Evolutionary conservation across 1,140 invertebrate species (phyloP), one percentile per base, ranked within the genome.

Genomic region (Drosophila kikkawai): DNA sequence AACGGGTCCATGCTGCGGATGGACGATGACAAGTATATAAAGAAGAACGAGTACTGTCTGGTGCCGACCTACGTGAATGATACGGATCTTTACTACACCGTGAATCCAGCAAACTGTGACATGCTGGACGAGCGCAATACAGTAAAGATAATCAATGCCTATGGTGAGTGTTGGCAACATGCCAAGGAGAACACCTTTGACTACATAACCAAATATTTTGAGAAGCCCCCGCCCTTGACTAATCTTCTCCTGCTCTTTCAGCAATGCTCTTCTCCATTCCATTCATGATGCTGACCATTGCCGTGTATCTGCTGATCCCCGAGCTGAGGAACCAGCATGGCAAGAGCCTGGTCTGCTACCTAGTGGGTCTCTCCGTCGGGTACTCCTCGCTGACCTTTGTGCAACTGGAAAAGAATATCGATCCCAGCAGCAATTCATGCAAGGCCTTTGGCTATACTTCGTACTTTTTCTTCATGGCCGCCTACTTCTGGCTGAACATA

Each of bases 401-500:
- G 5, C 94, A 95, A 56, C 79, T 96, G 4, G 7, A 61, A 0
- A 45, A 73, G 1, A 8, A 79, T n/a, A 37, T 87, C 0, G 32
- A 87, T 51, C 74, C 85, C 0, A 45, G 53, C 6, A 37, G 66
- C 0, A 5, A 59, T 1, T 3, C 66, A 0, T 92, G 91, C 58
- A 90, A 92, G 32, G 0, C 63, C 4, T 56, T 91, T 0, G 90
- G 95, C 6, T 94, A 96, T 57, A 94, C 95, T 50, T 93, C 96
- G 26, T 96, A 97, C 91, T 96, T 95, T 92, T 95, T 95, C 74
- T 96, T 96, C 92, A 94, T 97, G 82, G 93, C 95, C 1, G 95
- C 96, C 70, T 97, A 97, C 91, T 95, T 96, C 65, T 97, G 96
- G 96, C 95, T 97, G 77, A 96, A 95, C 76, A 94, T 96, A 13